These are phyloP conservation scores for Brachypteracias leptosomus DNA, from an alignment of 2,113 vertebrate genomes.

Conservation along the genomic window DNA sequence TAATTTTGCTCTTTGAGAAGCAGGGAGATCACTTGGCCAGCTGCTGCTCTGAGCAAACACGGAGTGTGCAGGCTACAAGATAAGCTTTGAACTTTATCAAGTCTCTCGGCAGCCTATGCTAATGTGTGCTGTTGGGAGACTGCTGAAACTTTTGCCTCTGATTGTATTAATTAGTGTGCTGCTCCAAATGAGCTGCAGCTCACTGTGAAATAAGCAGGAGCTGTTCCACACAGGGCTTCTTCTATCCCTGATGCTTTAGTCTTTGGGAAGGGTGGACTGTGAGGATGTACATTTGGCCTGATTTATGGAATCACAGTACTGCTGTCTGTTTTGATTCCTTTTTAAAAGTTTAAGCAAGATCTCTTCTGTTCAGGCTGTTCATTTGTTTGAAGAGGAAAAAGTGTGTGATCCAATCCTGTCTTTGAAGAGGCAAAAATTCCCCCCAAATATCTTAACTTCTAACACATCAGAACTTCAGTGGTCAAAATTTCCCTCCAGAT, in stretches of 20 bases:
- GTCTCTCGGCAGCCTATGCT: constrained; percentile 61
- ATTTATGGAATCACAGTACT: neutral
- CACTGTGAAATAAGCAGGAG: neutral
- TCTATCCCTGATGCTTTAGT: neutral
- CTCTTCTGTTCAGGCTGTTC: neutral
- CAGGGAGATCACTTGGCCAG: constrained; percentile 65
- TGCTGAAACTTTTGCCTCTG: constrained; percentile 43
- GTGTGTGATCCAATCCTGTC: rapidly evolving
- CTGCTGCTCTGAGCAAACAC: constrained; percentile 67
- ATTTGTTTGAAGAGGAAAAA: neutral
- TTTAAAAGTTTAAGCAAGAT: neutral
- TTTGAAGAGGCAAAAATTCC: neutral
- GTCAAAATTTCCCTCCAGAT: neutral
- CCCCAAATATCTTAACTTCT: neutral
- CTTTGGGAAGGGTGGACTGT: neutral
- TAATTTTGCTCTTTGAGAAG: constrained; percentile 73
- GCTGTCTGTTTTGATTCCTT: neutral
- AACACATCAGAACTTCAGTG: neutral
- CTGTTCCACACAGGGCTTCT: neutral
- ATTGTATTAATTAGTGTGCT: constrained; percentile 58
- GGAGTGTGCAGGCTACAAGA: constrained; percentile 52
- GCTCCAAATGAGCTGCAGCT: constrained; percentile 19
- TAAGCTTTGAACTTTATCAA: constrained; percentile 74
- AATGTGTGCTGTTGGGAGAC: constrained; percentile 60
- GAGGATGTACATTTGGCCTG: neutral